Base-by-base conservation (phyloP, 2,797 vertebrate genomes). In the Anabas testudineus region DNA sequence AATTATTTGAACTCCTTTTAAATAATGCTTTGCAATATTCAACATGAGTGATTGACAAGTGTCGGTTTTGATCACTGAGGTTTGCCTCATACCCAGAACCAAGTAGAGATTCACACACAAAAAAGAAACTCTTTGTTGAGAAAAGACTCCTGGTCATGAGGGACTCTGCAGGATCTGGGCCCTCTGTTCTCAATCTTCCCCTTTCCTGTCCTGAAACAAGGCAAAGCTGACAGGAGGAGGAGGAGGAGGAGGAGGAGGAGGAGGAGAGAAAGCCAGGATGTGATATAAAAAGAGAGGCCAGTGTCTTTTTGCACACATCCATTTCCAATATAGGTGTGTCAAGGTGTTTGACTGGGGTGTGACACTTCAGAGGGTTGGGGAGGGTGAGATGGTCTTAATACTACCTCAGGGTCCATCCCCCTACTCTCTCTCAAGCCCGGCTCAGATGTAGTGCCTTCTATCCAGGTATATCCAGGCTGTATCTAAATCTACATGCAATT, bases 1-100 rank as follows among this genome's bases (percentile, higher is more conserved):
- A 85, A 79, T 89, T 63, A 81, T 82, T 83, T 74, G 55, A 81
- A 84, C 86, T 80, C 74, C 83, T 71, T 86, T 83, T 71, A 85
- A 88, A 87, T 85, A 88, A 86, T 80, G 85, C 83, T 86, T 88
- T 59, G 58, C 76, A 55, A 83, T 87, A 86, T 77, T 88, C 53
- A 82, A 87, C 74, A 76, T 73, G 73, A 57, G 80, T 60, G 77
- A 86, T 61, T 74, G 76, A 78, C 60, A 78, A 71, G 81, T 26
- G 76, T 74, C 82, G 76, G 85, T 86, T 87, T 87, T 54, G 79
- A 83, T 77, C 86, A 71, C 78, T 88, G 82, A 81, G 81, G 74
- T 76, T 78, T 76, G 80, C 71, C 81, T 88, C 57, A 48, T 74
- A 6, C 76, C 56, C 78, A 81, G 58, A 80, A 80, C 69, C 76